Percentiles rank a stretch among this genome's conserved stretches.
Conservation (phyloP, 2,113 vertebrate genomes). For the Pyrgilauda ruficollis region DNA sequence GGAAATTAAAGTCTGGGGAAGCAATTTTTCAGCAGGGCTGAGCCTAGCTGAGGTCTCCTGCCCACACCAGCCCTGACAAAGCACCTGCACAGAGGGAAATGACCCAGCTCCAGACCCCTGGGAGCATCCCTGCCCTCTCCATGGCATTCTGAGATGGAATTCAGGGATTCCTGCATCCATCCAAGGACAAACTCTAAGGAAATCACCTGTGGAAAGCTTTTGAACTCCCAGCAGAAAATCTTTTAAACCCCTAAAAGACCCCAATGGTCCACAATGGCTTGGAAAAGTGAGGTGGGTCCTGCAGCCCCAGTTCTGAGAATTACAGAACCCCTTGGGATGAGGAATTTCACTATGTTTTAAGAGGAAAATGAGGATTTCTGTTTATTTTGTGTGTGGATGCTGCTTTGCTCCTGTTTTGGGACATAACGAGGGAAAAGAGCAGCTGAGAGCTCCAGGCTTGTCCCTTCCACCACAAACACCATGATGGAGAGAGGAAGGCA, state of each 20-base stretch:
- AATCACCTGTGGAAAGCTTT: rapidly evolving
- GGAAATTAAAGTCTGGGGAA: not conserved
- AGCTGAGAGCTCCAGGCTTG: not conserved
- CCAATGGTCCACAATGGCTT: rapidly evolving
- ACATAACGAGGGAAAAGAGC: not conserved
- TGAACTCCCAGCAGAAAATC: not conserved
- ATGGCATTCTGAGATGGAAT: rapidly evolving
- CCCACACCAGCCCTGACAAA: not conserved
- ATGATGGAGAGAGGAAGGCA: not conserved
- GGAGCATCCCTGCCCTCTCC: not conserved
- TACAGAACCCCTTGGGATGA: not conserved
- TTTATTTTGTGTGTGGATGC: not conserved
- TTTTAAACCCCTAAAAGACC: not conserved
- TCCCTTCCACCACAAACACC: not conserved
- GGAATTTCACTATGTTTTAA: rapidly evolving
- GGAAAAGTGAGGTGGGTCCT: not conserved
- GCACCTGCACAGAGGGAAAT: not conserved
- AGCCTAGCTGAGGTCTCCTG: not conserved
- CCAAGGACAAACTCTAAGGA: not conserved
- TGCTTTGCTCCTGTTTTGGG: not conserved
- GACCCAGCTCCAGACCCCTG: not conserved
- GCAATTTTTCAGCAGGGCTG: not conserved
- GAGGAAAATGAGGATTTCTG: not conserved
- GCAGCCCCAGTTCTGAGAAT: not conserved
- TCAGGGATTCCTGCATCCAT: not conserved